Evolutionary conservation across 2,888 invertebrate species (phyloP).

Genomic region (Congeria kusceri): DNA sequence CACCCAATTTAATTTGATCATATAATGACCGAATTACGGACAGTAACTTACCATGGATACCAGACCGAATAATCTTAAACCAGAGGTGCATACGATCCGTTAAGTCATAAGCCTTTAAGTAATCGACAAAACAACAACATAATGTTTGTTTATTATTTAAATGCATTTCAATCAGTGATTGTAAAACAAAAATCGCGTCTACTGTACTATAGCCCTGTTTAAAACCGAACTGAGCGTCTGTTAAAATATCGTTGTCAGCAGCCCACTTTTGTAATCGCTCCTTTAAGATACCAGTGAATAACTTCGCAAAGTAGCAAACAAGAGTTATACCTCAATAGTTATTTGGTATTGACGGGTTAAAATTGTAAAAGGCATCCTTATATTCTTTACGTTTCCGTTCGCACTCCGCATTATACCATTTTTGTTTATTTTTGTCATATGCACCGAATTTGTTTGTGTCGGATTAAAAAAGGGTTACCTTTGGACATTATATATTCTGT

Average conservation of each 20-base stretch:
- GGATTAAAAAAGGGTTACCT: no score
- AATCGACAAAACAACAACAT: conserved; percentile 51
- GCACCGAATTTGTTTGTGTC: no score
- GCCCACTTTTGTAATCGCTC: conserved; percentile 40
- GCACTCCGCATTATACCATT: no score
- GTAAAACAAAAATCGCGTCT: conserved; percentile 53
- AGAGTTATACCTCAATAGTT: conserved; percentile 51
- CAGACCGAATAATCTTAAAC: conserved; percentile 38
- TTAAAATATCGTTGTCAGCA: conserved; percentile 24
- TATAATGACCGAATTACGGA: conserved; percentile 39
- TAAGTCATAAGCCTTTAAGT: conserved; percentile 44
- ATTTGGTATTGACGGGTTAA: conserved; percentile 23
- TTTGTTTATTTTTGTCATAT: no score
- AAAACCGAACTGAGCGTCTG: conserved; percentile 56
- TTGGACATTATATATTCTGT: no score
- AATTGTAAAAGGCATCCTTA: no score
- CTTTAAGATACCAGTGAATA: conserved; percentile 52
- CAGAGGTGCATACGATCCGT: conserved; percentile 43
- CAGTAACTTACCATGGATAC: conserved; percentile 38
- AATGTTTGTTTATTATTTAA: conserved; percentile 17
- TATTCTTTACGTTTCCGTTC: no score
- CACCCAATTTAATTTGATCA: conserved; percentile 40
- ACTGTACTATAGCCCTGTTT: conserved; percentile 26
- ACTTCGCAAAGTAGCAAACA: conserved; percentile 42
- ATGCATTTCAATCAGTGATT: conserved; percentile 35